Percentiles rank a stretch among this genome's conserved stretches.
Conservation (phyloP, 2,113 vertebrate genomes). For the Gnathonemus echidnorhynchus region DNA sequence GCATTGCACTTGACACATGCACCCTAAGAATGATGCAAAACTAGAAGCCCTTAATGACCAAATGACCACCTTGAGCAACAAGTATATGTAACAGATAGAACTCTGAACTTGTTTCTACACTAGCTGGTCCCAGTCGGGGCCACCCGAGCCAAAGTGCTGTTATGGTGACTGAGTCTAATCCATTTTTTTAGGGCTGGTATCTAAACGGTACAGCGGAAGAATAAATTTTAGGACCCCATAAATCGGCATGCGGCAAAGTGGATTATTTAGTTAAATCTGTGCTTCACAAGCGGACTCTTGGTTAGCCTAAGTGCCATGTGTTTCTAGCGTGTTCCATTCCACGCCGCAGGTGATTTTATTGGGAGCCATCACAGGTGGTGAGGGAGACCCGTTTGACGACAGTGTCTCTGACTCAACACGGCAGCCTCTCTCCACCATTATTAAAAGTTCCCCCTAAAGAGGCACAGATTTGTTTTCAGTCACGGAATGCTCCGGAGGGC, state of each 20-base stretch:
- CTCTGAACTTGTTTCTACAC: neutral
- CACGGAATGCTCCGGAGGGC: neutral
- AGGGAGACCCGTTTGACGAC: conserved; percentile 24
- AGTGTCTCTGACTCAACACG: conserved; percentile 11
- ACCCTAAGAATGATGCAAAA: neutral
- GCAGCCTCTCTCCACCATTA: conserved; percentile 22
- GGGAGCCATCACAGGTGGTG: neutral
- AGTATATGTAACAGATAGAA: neutral
- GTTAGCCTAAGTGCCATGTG: neutral
- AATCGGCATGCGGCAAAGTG: neutral
- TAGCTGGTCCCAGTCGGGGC: neutral
- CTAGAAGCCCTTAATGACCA: neutral
- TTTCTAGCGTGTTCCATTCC: neutral
- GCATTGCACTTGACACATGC: neutral
- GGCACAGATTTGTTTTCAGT: conserved; percentile 17
- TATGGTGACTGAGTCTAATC: neutral
- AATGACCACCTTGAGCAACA: neutral
- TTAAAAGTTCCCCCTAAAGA: conserved; percentile 30
- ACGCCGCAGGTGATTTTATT: neutral
- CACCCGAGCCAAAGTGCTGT: neutral
- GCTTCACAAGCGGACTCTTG: neutral
- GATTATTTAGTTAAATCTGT: neutral
- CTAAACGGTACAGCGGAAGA: too few relatives aligned
- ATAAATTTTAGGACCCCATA: neutral
- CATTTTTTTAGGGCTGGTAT: neutral